phyloP scores from a whole-genome alignment of 2,113 vertebrate genomes.

The Pipra filicauda region DNA sequence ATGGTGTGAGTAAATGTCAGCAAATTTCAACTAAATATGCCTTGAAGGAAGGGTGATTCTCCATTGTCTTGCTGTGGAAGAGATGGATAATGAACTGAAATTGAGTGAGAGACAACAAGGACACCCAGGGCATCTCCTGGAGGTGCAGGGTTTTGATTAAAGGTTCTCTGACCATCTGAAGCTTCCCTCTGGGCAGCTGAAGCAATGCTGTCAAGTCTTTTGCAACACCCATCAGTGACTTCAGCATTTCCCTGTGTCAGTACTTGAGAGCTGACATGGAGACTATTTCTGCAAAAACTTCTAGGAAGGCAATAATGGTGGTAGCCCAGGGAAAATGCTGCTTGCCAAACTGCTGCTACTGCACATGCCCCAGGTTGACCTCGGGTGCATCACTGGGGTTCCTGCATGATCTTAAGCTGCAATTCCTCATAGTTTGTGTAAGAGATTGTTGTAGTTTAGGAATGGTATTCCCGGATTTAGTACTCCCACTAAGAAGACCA shows the following conservation, averaged over 20 bases:
- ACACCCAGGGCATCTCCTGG: neutral
- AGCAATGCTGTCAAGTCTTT: neutral
- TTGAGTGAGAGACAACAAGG: neutral
- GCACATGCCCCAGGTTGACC: neutral
- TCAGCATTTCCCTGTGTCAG: rapidly evolving
- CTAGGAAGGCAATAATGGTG: neutral
- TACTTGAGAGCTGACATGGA: neutral
- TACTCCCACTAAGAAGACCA: neutral
- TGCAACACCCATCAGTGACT: neutral
- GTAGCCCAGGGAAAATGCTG: rapidly evolving
- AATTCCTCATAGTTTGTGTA: neutral
- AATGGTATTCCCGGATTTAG: neutral
- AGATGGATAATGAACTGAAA: neutral
- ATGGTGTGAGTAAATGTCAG: neutral
- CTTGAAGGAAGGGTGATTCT: neutral
- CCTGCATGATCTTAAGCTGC: neutral
- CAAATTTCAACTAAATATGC: neutral
- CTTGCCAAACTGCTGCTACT: neutral
- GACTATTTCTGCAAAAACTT: neutral
- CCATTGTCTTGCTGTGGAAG: neutral
- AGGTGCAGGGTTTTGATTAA: neutral
- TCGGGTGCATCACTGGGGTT: rapidly evolving
- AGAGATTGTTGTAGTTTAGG: neutral
- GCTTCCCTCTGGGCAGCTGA: neutral
- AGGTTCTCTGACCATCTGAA: neutral